Evolutionary conservation across 2,888 invertebrate genomes (phyloP), one percentile per base, ranked within the genome.

Genomic region (Polia nebulosa): DNA sequence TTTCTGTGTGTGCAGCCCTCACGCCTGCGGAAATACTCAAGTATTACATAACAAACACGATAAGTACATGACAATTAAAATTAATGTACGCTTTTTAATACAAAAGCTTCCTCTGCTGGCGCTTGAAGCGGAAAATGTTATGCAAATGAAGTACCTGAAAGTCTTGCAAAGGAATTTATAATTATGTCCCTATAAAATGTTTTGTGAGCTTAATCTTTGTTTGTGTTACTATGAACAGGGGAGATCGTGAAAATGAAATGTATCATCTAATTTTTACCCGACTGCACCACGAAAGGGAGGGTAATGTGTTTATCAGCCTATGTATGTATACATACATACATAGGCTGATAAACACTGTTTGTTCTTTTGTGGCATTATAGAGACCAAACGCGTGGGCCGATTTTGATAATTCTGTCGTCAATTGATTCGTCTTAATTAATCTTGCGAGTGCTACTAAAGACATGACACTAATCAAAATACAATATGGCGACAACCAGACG

Each of bases 1-100:
- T 83, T 78, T 71, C 44, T 70, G 55, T 55, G 67, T 82, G 79
- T 78, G 61, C 49, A 20, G 25, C 41, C 34, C 66, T 62, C 44
- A 34, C 56, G 79, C 34, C 36, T 41, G 44, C 25, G 67, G 72
- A 64, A 74, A 36, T 25, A 66, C 80, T 80, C 59, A 32, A 79
- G 77, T 49, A 68, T 78, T 82, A 83, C 76, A 81, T 82, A 82
- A 85, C 68, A 80, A 81, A 69, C 71, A 76, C 70, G 61, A 75
- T 82, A 78, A 87, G 72, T 80, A 84, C 71, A 78, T 67, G 55
- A 71, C 76, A 76, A 71, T 78, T 71, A 77, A 65, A 77, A 71
- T 53, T 59, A 81, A 77, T 70, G 71, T 56, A 77, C 69, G 61
- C 75, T 60, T 78, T 74, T 71, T 63, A 71, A 44, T 39, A 44